Percentiles rank a stretch among this genome's conserved stretches.
These are phyloP conservation scores for Blennius ocellaris DNA, from an alignment of 2,113 vertebrate genomes.

Conservation along the genomic window DNA sequence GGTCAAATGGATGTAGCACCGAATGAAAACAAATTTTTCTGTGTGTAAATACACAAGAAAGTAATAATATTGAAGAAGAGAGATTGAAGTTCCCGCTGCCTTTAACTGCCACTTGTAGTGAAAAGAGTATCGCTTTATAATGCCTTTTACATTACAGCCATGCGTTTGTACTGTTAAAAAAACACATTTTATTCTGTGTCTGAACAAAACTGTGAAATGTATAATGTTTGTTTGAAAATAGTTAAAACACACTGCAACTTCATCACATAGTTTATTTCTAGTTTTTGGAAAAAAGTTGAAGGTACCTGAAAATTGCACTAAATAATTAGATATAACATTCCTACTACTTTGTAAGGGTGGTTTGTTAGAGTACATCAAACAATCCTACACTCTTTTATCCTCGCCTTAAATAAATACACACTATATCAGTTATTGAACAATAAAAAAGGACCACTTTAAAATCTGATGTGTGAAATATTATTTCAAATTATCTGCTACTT, in stretches of 20 bases:
- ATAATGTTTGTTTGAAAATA: constrained; percentile 19
- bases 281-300: not conserved
- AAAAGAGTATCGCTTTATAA: constrained; percentile 42
- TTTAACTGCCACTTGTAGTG: constrained; percentile 43
- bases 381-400: no score
- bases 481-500: not conserved
- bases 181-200: constrained; percentile 15
- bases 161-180: constrained; percentile 52
- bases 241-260: no score
- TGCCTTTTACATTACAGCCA: constrained; percentile 51
- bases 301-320: not conserved
- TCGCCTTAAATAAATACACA: no score
- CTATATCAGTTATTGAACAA: not conserved
- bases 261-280: not conserved
- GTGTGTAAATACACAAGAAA: constrained; percentile 13
- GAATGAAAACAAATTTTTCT: no score
- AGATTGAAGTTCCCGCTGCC: constrained; percentile 47
- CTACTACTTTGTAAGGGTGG: not conserved
- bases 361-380: not conserved
- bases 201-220: constrained; percentile 55
- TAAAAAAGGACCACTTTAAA: not conserved
- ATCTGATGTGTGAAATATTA: not conserved
- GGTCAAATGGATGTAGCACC: constrained; percentile 12
- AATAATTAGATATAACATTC: not conserved
- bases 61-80: constrained; percentile 9